Evolutionary conservation across 2,113 vertebrate species (phyloP).

Genomic region (zebrafish (Danio rerio)): GRCz12tu NC_133183.1:52200001-52200500

Average conservation of each 20-base stretch:
- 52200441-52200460: not conserved
- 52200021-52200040: constrained; percentile 91
- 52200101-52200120: constrained; percentile 33
- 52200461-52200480: not conserved
- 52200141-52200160: not conserved
- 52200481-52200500: not conserved
- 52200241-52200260: constrained; percentile 95
- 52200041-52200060: constrained; percentile 94
- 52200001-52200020: constrained; percentile 97
- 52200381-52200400: constrained; percentile 60
- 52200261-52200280: constrained; percentile 81
- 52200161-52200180: constrained; percentile 66
- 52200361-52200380: constrained; percentile 75
- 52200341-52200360: constrained; percentile 60
- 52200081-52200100: constrained; percentile 93
- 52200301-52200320: constrained; percentile 54
- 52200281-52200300: not conserved
- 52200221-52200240: constrained; percentile 94
- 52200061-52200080: constrained; percentile 98
- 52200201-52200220: constrained; percentile 96
- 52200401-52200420: constrained; percentile 64
- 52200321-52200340: constrained; percentile 49
- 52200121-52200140: not conserved
- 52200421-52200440: constrained; percentile 23
- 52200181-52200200: constrained; percentile 94